These are phyloP conservation scores for Synergus gifuensis DNA, from an alignment of 2,888 invertebrate genomes.

Conservation along the genomic window DNA sequence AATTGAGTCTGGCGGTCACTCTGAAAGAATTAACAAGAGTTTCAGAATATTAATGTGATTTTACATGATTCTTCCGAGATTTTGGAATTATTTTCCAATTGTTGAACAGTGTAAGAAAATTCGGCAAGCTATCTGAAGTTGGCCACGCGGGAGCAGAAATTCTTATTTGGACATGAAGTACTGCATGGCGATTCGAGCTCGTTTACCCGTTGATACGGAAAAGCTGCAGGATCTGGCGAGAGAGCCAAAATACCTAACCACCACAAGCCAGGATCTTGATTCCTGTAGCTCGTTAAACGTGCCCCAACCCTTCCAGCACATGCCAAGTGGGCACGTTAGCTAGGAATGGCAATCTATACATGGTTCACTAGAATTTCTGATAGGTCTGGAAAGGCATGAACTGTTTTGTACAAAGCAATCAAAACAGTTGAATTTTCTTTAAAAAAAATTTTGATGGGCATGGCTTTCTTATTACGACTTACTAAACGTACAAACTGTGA, in stretches of 20 bases:
- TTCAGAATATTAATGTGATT: too few species aligned
- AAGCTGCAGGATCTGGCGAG: slow-evolving; percentile 70
- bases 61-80: too few species aligned
- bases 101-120: not conserved
- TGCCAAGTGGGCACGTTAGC: slow-evolving; percentile 47
- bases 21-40: too few species aligned
- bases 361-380: slow-evolving; percentile 2
- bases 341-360: slow-evolving; percentile 42
- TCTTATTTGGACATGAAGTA: slow-evolving; percentile 70
- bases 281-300: slow-evolving; percentile 61
- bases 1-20: too few species aligned
- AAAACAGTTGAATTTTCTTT: not conserved
- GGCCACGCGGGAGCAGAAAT: slow-evolving; percentile 55
- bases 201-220: slow-evolving; percentile 73
- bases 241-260: slow-evolving; percentile 65
- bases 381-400: not conserved
- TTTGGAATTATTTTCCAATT: not conserved
- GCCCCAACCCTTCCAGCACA: slow-evolving; percentile 49
- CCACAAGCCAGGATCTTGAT: slow-evolving; percentile 56
- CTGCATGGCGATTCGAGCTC: slow-evolving; percentile 66
- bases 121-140: not conserved
- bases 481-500: too few species aligned
- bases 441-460: not conserved
- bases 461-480: too few species aligned
- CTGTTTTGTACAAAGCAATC: not conserved